phyloP scores from a whole-genome alignment of 2,797 vertebrate species.

The Sebastes cheni region DNA sequence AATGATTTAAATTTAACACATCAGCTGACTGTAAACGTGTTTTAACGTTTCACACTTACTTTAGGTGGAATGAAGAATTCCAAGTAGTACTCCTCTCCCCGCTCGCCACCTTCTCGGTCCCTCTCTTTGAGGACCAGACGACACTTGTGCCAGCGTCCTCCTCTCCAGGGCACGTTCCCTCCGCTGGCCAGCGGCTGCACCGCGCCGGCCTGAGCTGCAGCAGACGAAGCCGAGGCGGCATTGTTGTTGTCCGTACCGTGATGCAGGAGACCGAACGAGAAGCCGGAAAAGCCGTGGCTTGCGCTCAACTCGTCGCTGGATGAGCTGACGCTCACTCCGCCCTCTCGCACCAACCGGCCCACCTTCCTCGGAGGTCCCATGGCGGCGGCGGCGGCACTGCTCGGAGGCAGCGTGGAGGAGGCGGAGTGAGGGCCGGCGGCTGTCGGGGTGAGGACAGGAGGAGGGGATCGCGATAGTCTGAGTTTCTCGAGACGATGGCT shows the following conservation, averaged over 20 bases:
- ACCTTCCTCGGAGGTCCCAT: slow-evolving; percentile 79
- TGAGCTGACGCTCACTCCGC: slow-evolving; percentile 81
- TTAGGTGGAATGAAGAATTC: slow-evolving; percentile 94
- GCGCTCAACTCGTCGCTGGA: slow-evolving; percentile 77
- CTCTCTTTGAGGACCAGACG: slow-evolving; percentile 86
- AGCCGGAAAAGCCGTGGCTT: slow-evolving; percentile 76
- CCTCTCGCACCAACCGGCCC: slow-evolving; percentile 82
- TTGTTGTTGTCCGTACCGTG: slow-evolving; percentile 74
- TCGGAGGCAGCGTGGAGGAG: slow-evolving; percentile 68
- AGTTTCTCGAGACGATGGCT: slow-evolving; percentile 90
- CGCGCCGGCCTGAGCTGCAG: slow-evolving; percentile 63
- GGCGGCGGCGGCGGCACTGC: slow-evolving; percentile 44
- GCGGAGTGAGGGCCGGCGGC: slow-evolving; percentile 30
- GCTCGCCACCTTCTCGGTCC: slow-evolving; percentile 83
- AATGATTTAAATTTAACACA: neutral
- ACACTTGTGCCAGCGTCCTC: slow-evolving; percentile 91
- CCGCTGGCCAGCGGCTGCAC: slow-evolving; percentile 63
- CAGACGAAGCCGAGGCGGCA: slow-evolving; percentile 45
- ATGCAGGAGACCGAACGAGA: slow-evolving; percentile 82
- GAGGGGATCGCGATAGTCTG: slow-evolving; percentile 85
- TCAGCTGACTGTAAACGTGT: no score
- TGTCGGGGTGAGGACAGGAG: slow-evolving; percentile 62
- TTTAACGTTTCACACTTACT: slow-evolving; percentile 70
- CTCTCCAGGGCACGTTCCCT: slow-evolving; percentile 74
- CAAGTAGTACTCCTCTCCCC: slow-evolving; percentile 88